Evolutionary conservation across 2,113 vertebrate genomes (phyloP), one percentile per base, ranked within the genome.

Genomic region (Boleophthalmus pectinirostris): DNA sequence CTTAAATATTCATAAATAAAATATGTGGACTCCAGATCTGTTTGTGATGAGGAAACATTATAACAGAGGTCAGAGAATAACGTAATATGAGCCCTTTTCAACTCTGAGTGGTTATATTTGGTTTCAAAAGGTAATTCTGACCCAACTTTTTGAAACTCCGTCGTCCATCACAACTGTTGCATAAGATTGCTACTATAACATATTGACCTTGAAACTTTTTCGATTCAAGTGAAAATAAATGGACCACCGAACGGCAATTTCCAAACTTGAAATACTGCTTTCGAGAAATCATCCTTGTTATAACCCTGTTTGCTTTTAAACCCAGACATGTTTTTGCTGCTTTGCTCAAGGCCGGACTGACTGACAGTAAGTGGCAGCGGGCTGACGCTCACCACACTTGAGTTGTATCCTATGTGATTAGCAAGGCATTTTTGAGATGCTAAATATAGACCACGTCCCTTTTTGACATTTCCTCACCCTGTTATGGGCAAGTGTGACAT

Each of bases 271-370:
- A 11, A 25, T 11, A 0, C 24, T 56, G 51, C 56, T 70, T 76
- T 64, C 53, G 64, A 78, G 61, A 11, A 66, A 66, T 71, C 25
- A 33, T 3, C 23, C 58, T 65, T 47, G 20, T 78, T 45, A 65
- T 21, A 10, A 71, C 57, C 35, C 68, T 65, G 69, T 58, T 6
- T 16, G 56, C 68, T 74, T 77, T 72, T 74, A 77, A 74, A 69
- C 45, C 51, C 54, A 67, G 68, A 51, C 5, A 29, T 73, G 47
- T 66, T 18, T 53, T 72, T 71, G 18, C 64, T 18, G 53, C 63
- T 38, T 70, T 14, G 24, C 25, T 35, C 66, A 78, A 72, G n/a
- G 24, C 23, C 18, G 54, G 0, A 15, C 5, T 45, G 68, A 35
- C 51, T 72, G 60, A 74, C 47, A n/a, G 45, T 24, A 64, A 61